phyloP scores from a whole-genome alignment of 2,797 vertebrate species.

The Decapterus maruadsi region DNA sequence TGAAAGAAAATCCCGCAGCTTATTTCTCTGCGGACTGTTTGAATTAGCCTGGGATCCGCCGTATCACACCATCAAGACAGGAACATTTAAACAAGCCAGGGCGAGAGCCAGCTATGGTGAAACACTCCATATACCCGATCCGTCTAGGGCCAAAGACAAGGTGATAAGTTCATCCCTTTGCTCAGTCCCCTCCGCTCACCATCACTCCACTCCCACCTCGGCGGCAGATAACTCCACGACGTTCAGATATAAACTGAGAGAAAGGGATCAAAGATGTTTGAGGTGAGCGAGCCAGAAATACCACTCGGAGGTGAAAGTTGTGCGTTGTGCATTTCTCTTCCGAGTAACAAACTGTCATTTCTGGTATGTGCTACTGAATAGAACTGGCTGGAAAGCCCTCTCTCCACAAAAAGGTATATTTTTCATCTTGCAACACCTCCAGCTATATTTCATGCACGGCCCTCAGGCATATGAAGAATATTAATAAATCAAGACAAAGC shows the following conservation, averaged over 20 bases:
- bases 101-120: constrained; percentile 31
- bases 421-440: constrained; percentile 65
- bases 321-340: constrained; percentile 47
- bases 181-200: constrained; percentile 49
- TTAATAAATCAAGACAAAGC: constrained; percentile 74
- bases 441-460: constrained; percentile 54
- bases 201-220: constrained; percentile 62
- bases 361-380: constrained; percentile 76
- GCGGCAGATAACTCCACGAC: constrained; percentile 58
- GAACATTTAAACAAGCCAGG: constrained; percentile 60
- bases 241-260: constrained; percentile 60
- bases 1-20: constrained; percentile 37
- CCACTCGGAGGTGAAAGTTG: constrained; percentile 55
- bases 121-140: constrained; percentile 29
- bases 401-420: constrained; percentile 36
- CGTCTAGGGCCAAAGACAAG: constrained; percentile 38
- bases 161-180: constrained; percentile 55
- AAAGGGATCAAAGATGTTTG: constrained; percentile 66
- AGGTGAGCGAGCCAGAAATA: constrained; percentile 59
- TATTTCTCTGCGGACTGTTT: constrained; percentile 49
- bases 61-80: constrained; percentile 63
- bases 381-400: constrained; percentile 51
- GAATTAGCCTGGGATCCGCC: constrained; percentile 40
- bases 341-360: constrained; percentile 70
- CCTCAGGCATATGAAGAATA: constrained; percentile 58